Evolutionary conservation across 2,888 invertebrate species (phyloP).

Genomic region (Acanthococcus lagerstroemiae): DNA sequence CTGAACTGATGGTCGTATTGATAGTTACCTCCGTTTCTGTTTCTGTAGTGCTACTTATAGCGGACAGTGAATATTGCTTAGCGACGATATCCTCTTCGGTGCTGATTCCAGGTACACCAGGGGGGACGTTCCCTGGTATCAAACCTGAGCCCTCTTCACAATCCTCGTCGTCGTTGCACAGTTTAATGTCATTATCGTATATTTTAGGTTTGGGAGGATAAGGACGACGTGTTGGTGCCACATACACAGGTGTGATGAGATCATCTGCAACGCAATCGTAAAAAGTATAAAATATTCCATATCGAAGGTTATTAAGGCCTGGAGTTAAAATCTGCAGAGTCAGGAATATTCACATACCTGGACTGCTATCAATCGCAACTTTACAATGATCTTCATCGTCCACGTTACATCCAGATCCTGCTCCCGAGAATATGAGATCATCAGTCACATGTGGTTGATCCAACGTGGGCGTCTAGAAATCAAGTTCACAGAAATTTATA

Average conservation of each 20-base stretch:
- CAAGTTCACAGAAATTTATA: constrained; percentile 3
- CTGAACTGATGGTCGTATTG: not conserved
- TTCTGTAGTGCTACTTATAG: not conserved
- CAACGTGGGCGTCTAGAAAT: constrained; percentile 66
- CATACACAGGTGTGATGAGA: constrained; percentile 83
- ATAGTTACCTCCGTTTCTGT: not conserved
- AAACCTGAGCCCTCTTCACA: constrained; percentile 71
- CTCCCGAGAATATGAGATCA: constrained; percentile 84
- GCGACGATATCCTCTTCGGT: not conserved
- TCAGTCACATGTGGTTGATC: constrained; percentile 69
- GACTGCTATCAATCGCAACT: constrained; percentile 69
- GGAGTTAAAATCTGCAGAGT: no score
- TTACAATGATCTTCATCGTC: constrained; percentile 89
- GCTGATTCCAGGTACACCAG: constrained; percentile 5
- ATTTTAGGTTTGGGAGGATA: constrained; percentile 41
- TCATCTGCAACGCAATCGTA: constrained; percentile 64
- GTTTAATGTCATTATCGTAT: constrained; percentile 39
- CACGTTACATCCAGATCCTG: constrained; percentile 79
- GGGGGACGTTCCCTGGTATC: constrained; percentile 48
- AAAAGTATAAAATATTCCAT: no score
- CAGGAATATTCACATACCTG: constrained; percentile 49
- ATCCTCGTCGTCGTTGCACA: constrained; percentile 80
- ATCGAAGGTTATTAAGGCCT: no score
- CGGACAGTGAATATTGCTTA: not conserved
- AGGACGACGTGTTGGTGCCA: constrained; percentile 56